Evolutionary conservation across 1,140 invertebrate species (phyloP).

Genomic region (Ceratosolen fusciceps): DNA sequence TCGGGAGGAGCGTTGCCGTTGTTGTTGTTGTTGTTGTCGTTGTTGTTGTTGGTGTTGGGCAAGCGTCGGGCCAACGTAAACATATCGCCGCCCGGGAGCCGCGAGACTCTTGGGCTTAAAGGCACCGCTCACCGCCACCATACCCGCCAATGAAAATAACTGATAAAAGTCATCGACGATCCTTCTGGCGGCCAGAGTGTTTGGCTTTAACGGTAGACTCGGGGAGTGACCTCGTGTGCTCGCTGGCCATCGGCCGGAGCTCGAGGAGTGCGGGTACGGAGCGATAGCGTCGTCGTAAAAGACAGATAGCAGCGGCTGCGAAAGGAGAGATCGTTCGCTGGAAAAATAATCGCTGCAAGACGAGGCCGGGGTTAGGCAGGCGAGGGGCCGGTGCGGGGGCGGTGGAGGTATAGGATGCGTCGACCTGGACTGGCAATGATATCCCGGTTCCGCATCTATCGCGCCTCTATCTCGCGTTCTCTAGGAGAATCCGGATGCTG

Average conservation of each 20-base stretch:
- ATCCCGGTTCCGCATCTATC: background rate
- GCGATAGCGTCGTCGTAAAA: background rate
- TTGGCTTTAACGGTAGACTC: no score
- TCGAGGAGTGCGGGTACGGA: background rate
- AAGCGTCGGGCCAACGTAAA: no score
- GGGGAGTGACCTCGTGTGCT: background rate
- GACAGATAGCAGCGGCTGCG: no score
- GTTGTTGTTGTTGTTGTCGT: background rate
- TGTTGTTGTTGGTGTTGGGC: background rate
- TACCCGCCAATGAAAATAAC: background rate
- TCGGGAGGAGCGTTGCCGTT: background rate
- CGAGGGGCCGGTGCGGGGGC: no score
- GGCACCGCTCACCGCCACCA: no score
- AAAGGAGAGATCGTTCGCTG: background rate
- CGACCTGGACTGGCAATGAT: background rate
- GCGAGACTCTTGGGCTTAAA: no score
- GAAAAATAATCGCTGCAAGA: background rate
- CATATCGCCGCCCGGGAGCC: no score
- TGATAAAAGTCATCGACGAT: no score
- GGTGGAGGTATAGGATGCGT: no score
- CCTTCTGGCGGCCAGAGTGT: no score
- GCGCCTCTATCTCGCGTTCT: background rate
- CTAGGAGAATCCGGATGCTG: slow-evolving; percentile 22
- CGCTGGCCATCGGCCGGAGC: background rate
- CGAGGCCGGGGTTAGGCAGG: background rate